These are phyloP conservation scores for Salticus scenicus DNA, from an alignment of 2,888 invertebrate genomes.

Conservation along the genomic window DNA sequence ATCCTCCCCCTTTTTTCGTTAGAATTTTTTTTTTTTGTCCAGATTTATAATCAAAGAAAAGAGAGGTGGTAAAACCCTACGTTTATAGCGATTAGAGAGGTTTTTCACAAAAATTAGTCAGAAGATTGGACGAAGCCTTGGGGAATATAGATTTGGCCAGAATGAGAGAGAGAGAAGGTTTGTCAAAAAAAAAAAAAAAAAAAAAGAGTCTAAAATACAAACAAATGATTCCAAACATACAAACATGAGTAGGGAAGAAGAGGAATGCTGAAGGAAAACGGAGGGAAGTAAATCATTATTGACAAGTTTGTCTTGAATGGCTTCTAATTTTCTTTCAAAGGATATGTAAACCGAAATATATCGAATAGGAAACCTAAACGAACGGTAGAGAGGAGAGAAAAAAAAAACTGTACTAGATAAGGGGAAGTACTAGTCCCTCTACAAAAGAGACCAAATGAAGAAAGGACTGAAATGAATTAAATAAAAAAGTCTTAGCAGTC, in stretches of 20 bases:
- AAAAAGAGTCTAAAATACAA: not conserved
- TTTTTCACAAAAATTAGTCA: conserved; percentile 60
- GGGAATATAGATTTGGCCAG: conserved; percentile 37
- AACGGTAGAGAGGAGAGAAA: not conserved
- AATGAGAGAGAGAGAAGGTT: conserved; percentile 2
- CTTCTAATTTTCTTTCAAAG: conserved; percentile 57
- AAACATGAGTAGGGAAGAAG: not conserved
- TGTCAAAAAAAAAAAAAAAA: not conserved
- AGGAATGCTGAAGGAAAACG: not conserved
- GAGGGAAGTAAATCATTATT: conserved; percentile 29
- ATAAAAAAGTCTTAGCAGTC: conserved; percentile 7
- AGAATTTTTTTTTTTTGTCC: no score
- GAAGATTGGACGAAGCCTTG: conserved; percentile 43
- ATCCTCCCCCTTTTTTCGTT: no score
- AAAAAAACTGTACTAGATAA: not conserved
- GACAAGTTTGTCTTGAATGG: conserved; percentile 61
- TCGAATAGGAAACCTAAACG: not conserved
- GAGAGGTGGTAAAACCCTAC: not conserved
- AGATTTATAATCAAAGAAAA: no score
- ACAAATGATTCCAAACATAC: conserved; percentile 1
- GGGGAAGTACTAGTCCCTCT: not conserved
- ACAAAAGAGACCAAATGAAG: conserved; percentile 53
- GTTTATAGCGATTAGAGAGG: conserved; percentile 60
- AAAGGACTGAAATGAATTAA: conserved; percentile 4
- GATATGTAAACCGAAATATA: conserved; percentile 63